Evolutionary conservation across 1,140 invertebrate genomes (phyloP).

Genomic region (Leptinotarsa texana): DNA sequence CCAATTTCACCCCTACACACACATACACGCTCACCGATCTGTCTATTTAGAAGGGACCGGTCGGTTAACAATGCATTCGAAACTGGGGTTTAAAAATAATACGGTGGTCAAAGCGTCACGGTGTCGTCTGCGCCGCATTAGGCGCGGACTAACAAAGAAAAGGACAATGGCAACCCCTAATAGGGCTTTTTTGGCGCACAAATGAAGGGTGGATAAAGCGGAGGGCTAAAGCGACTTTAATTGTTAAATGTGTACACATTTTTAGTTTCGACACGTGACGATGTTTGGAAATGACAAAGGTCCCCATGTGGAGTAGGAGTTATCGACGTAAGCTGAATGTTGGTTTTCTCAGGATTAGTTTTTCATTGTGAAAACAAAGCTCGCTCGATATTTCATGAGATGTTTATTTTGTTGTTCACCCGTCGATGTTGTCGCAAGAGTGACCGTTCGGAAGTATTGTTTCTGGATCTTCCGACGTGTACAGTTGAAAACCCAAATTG

Average conservation of each 20-base stretch:
- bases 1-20: constrained; percentile 22
- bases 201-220: constrained; percentile 28
- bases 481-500: background rate
- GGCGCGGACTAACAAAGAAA: constrained; percentile 30
- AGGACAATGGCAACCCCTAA: constrained; percentile 34
- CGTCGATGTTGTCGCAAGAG: background rate
- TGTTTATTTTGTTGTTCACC: background rate
- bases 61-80: constrained; percentile 29
- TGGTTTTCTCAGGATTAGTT: constrained; percentile 28
- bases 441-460: constrained; percentile 2
- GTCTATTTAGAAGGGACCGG: constrained; percentile 35
- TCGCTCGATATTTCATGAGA: constrained; percentile 7
- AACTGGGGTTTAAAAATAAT: constrained; percentile 34
- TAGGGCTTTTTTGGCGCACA: constrained; percentile 23
- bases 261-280: constrained; percentile 33
- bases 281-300: constrained; percentile 29
- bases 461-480: background rate
- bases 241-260: constrained; percentile 31
- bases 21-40: constrained; percentile 17
- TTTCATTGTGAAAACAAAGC: constrained; percentile 16
- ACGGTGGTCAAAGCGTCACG: constrained; percentile 30
- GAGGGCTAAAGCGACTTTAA: constrained; percentile 37
- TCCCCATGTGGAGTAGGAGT: constrained; percentile 15
- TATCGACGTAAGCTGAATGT: constrained; percentile 22
- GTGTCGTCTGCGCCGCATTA: constrained; percentile 31